Evolutionary conservation across 2,888 invertebrate genomes (phyloP).

Genomic region (Drosophila fungiperda): DNA sequence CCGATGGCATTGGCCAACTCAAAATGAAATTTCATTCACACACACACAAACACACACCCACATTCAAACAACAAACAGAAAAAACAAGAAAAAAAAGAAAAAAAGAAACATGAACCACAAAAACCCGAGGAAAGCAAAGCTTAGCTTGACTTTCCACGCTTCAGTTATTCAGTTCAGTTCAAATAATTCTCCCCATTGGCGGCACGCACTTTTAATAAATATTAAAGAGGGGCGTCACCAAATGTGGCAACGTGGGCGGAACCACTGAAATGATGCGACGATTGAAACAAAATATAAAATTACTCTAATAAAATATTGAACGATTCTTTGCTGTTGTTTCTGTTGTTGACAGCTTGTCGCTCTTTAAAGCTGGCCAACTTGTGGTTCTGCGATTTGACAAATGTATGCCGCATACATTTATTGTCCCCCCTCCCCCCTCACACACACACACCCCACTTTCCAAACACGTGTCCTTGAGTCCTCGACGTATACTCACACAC

Average conservation of each 20-base stretch:
- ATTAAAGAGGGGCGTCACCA: constrained; percentile 68
- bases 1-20: not conserved
- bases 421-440: constrained; percentile 35
- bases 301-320: constrained; percentile 78
- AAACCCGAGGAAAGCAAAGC: constrained; percentile 36
- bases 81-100: not conserved
- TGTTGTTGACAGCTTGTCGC: constrained; percentile 10
- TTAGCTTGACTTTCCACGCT: constrained; percentile 48
- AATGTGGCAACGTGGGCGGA: constrained; percentile 13
- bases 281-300: constrained; percentile 65
- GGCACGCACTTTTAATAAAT: constrained; percentile 76
- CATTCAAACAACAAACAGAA: not conserved
- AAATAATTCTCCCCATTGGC: constrained; percentile 63
- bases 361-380: constrained; percentile 49
- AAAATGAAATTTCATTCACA: constrained; percentile 1
- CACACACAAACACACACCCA: not conserved
- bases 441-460: not conserved
- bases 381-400: constrained; percentile 68
- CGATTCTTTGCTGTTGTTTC: constrained; percentile 48
- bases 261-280: not conserved
- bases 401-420: constrained; percentile 65
- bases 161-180: constrained; percentile 20
- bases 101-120: constrained; percentile 34
- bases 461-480: constrained; percentile 1
- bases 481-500: not conserved